Evolutionary conservation across 2,113 vertebrate species (phyloP).

Genomic region (Tricholaema leucomelas): DNA sequence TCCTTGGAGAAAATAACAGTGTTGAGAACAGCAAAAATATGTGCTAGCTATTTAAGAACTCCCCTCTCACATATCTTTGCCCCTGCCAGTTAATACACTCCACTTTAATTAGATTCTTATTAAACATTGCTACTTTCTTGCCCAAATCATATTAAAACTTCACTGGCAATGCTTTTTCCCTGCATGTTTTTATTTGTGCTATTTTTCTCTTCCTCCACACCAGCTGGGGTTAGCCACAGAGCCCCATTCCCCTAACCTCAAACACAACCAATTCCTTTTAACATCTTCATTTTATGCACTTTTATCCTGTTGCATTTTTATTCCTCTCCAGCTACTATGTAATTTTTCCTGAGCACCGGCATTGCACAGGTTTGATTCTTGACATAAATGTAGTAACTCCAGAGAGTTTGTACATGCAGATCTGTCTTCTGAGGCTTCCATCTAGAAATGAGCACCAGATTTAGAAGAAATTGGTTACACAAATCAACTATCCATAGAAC

Average conservation of each 20-base stretch:
- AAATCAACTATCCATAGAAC: background rate
- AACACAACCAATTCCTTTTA: background rate
- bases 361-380: background rate
- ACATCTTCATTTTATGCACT: background rate
- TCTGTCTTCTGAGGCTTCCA: background rate
- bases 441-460: background rate
- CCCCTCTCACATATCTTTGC: background rate
- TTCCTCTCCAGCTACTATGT: background rate
- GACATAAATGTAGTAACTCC: background rate
- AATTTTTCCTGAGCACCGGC: conserved; percentile 5
- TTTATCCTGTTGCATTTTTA: conserved; percentile 22
- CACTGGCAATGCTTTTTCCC: conserved; percentile 7
- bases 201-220: conserved; percentile 8
- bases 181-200: background rate
- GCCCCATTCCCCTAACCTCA: background rate
- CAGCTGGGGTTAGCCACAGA: background rate
- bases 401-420: background rate
- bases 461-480: background rate
- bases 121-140: conserved; percentile 13
- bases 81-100: background rate
- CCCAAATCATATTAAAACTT: conserved; percentile 31
- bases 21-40: background rate
- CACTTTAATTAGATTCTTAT: conserved; percentile 26
- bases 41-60: conserved; percentile 13
- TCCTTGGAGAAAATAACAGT: background rate